Evolutionary conservation across 2,797 vertebrate genomes (phyloP), one percentile per base, ranked within the genome.

Genomic region (Numenius phaeopus): DNA sequence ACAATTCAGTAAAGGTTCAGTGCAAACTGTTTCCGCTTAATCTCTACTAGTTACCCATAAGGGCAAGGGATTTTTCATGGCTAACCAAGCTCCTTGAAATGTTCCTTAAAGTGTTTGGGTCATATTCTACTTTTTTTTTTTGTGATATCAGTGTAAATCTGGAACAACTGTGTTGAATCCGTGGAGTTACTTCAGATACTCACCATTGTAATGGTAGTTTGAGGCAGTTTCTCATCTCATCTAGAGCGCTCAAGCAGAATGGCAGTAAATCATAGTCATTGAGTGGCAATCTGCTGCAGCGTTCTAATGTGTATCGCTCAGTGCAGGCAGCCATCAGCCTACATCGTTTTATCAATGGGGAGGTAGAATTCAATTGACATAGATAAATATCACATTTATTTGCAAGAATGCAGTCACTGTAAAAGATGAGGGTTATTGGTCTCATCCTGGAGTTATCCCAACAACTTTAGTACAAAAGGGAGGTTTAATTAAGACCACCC

Each of bases 181-280:
- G 22, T 59, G 34, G 58, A 80, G 70, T 66, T 94, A 71, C 46
- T 78, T 79, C 46, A 93, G 46, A 39, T 75, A 44, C 70, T 90
- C 65, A 65, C 90, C 61, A 42, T 12, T 75, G 24, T 50, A 24
- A 58, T 2, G 2, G 52, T 52, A 91, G 82, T 89, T 75, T 80
- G 82, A 92, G 57, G 78, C 67, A 80, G 69, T 73, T 93, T 94
- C 55, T 89, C 57, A 70, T 37, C 34, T 37, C n/a, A 37, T 91
- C 78, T 34, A 34, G 44, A 93, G 66, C 5, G 4, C 40, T 86
- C 58, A 52, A 71, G 78, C 75, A 92, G 71, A 90, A 89, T 89
- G 89, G 50, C 59, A 85, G 75, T 64, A 85, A 96, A 94, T 94
- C 75, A 40, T 11, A 91, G 84, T 54, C 37, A 87, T 92, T 95